Evolutionary conservation across 2,113 vertebrate species (phyloP).

Genomic region (Notarius lentiginosus): DNA sequence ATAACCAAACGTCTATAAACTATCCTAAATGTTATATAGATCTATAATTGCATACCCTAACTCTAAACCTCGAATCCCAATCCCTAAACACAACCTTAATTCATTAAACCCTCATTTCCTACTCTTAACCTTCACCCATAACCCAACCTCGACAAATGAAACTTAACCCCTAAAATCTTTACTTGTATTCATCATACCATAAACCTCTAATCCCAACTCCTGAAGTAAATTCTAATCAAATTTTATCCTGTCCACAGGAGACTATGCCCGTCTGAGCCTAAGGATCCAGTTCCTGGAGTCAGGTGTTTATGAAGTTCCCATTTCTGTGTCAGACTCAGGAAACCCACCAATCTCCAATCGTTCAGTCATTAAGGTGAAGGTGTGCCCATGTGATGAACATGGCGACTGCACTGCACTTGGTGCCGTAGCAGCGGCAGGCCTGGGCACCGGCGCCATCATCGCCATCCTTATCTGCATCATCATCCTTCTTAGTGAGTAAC

Average conservation of each 20-base stretch:
- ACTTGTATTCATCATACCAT: not conserved
- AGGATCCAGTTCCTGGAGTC: conserved; percentile 89
- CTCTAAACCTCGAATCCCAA: not conserved
- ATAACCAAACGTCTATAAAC: not conserved
- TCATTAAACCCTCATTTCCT: not conserved
- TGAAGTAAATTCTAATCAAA: not conserved
- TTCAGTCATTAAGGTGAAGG: conserved; percentile 92
- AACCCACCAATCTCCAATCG: conserved; percentile 92
- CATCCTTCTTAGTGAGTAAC: conserved; percentile 86
- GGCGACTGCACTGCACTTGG: conserved; percentile 90
- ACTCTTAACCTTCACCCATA: not conserved
- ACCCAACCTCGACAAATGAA: not conserved
- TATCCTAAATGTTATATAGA: not conserved
- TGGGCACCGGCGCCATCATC: conserved; percentile 93
- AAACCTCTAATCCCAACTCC: not conserved
- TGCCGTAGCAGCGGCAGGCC: conserved; percentile 84
- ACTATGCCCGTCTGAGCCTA: conserved; percentile 87
- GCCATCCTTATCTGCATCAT: conserved; percentile 94
- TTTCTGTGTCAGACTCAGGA: conserved; percentile 90
- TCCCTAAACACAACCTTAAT: no score
- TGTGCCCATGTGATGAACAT: conserved; percentile 90
- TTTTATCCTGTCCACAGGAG: conserved; percentile 68
- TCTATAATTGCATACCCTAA: not conserved
- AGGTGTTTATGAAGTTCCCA: conserved; percentile 88
- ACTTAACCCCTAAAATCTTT: not conserved